Conservation (phyloP, 2,888 invertebrate species). For the Calliphora vomitoria region DNA sequence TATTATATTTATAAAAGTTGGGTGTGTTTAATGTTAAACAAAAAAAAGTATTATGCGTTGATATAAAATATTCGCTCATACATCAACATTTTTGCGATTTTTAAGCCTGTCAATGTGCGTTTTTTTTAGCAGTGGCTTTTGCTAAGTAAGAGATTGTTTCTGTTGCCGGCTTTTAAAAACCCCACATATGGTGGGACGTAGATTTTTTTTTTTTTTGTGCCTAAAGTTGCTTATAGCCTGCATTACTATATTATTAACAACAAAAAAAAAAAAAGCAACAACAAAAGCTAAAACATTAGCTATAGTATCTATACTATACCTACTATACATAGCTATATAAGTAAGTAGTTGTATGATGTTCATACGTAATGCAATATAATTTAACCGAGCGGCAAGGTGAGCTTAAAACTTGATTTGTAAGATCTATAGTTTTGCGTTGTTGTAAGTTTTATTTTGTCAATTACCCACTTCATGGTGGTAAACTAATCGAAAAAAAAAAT, state of each 20-base stretch:
- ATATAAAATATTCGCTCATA: slow-evolving; percentile 62
- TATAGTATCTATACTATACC: not conserved
- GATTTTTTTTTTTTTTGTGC: slow-evolving; percentile 27
- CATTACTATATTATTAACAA: slow-evolving; percentile 36
- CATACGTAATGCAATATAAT: slow-evolving; percentile 56
- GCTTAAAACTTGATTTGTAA: slow-evolving; percentile 61
- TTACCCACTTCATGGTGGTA: slow-evolving; percentile 58
- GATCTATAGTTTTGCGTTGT: slow-evolving; percentile 35
- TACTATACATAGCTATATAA: not conserved
- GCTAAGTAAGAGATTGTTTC: slow-evolving; percentile 39
- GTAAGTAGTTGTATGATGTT: slow-evolving; percentile 30
- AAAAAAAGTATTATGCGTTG: slow-evolving; percentile 30
- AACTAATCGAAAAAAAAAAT: slow-evolving; percentile 14
- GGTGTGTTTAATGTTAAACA: slow-evolving; percentile 61
- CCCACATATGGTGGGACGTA: slow-evolving; percentile 45
- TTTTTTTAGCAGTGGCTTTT: slow-evolving; percentile 41
- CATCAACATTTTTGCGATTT: slow-evolving; percentile 49
- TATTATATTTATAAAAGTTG: slow-evolving; percentile 55
- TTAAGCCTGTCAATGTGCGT: slow-evolving; percentile 60
- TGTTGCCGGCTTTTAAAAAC: slow-evolving; percentile 57
- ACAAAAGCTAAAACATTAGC: slow-evolving; percentile 5
- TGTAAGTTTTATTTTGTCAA: slow-evolving; percentile 51
- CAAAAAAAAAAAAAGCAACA: slow-evolving; percentile 7
- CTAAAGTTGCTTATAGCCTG: slow-evolving; percentile 44
- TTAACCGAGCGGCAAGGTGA: slow-evolving; percentile 67